phyloP scores from a whole-genome alignment of 2,113 vertebrate species.

The Bombycilla garrulus region DNA sequence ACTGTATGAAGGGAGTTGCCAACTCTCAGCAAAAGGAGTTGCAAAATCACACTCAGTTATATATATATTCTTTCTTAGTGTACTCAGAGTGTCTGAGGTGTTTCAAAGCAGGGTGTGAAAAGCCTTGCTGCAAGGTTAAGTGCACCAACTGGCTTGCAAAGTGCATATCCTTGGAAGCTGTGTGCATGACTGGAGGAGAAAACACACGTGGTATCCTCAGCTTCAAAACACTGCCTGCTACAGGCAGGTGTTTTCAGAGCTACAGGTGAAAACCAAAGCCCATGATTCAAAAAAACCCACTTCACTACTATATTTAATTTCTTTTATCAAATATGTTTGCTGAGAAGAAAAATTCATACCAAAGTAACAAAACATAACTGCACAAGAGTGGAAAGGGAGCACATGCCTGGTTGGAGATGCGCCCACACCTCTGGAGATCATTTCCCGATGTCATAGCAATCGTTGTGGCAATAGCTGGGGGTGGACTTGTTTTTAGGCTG shows the following conservation, averaged over 20 bases:
- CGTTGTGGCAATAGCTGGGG: slow-evolving; percentile 94
- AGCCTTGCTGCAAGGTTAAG: background rate
- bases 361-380: background rate
- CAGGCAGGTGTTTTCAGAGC: background rate
- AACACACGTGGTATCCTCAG: accelerated
- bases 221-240: background rate
- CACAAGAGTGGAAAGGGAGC: background rate
- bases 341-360: background rate
- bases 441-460: slow-evolving; percentile 91
- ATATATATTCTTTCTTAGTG: background rate
- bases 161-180: background rate
- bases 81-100: background rate
- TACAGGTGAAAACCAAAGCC: background rate
- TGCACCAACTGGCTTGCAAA: accelerated
- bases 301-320: background rate
- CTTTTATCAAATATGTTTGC: background rate
- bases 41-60: background rate
- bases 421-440: slow-evolving; percentile 93
- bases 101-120: background rate
- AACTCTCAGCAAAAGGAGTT: background rate
- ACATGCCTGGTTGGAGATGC: slow-evolving; percentile 91
- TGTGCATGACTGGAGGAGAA: accelerated
- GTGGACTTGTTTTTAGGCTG: slow-evolving; percentile 96
- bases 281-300: background rate
- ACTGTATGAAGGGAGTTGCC: accelerated